Evolutionary conservation across 2,113 vertebrate genomes (phyloP).

Genomic region (Phalacrocorax aristotelis): DNA sequence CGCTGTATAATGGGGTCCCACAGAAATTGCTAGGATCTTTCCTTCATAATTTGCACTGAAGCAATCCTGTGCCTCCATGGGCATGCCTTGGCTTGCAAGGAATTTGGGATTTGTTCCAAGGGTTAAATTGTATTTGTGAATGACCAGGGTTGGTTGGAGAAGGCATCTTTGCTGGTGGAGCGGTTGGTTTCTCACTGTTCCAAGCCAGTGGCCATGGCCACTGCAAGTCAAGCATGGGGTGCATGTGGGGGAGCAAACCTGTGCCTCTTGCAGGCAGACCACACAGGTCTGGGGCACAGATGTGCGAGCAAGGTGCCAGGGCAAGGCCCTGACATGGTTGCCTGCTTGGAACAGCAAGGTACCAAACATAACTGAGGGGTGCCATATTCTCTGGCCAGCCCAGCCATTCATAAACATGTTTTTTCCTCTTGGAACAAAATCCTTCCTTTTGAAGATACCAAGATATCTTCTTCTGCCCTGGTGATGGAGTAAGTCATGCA

Average conservation of each 20-base stretch:
- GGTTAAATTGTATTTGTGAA: background rate
- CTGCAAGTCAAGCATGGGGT: background rate
- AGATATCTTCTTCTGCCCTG: background rate
- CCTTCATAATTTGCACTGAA: background rate
- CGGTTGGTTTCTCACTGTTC: background rate
- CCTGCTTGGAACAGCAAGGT: background rate
- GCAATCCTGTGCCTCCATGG: background rate
- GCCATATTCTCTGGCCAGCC: background rate
- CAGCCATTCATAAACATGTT: background rate
- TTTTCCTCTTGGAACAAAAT: background rate
- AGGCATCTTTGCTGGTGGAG: background rate
- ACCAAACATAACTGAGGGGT: background rate
- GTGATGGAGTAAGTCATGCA: background rate
- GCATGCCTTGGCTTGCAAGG: background rate
- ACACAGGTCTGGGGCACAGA: background rate
- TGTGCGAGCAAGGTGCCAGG: accelerated
- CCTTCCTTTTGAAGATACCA: background rate
- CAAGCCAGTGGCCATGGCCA: background rate
- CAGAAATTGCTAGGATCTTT: background rate
- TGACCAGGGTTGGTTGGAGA: background rate
- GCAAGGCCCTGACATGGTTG: accelerated
- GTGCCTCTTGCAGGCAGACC: background rate
- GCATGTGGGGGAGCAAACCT: background rate
- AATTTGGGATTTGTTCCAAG: background rate
- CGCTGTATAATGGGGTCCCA: accelerated